A percentile compares a stretch with the other conserved stretches of the same genome.
Conservation (phyloP, 2,113 vertebrate genomes). For the Dascyllus trimaculatus region DNA sequence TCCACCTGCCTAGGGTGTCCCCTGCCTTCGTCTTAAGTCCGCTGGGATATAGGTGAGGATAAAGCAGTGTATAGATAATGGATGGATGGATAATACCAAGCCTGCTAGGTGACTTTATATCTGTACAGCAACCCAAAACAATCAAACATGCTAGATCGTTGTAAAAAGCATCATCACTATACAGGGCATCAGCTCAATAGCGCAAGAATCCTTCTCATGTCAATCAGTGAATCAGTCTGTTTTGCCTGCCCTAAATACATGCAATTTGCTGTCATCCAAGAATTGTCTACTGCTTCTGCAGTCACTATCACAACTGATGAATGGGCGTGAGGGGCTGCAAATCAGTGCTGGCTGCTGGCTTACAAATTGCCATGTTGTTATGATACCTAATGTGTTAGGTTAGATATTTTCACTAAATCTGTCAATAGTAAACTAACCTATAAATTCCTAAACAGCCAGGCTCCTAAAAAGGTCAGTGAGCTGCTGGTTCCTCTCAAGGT, state of each 20-base stretch:
- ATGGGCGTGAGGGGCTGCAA: not conserved
- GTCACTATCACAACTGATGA: not conserved
- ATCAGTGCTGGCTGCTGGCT: not conserved
- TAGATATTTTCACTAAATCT: not conserved
- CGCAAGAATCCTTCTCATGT: not conserved
- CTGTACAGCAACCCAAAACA: not conserved
- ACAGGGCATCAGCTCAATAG: not conserved
- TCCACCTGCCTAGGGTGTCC: no score
- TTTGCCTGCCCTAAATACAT: not conserved
- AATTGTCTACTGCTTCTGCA: not conserved
- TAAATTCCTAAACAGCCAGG: not conserved
- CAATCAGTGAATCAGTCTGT: not conserved
- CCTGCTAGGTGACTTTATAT: no score
- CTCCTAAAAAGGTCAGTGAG: not conserved
- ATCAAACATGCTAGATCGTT: constrained; percentile 1
- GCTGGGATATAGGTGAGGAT: no score
- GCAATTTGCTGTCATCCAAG: not conserved
- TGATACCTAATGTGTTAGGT: not conserved
- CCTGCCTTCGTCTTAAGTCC: no score
- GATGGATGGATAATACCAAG: no score
- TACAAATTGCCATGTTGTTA: not conserved
- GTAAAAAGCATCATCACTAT: not conserved
- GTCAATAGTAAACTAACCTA: not conserved
- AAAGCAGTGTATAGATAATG: no score
- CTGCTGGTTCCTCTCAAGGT: not conserved